Evolutionary conservation across 2,888 invertebrate species (phyloP), one percentile per base, ranked within the genome.

Genomic region (Opisthograptis luteolata): DNA sequence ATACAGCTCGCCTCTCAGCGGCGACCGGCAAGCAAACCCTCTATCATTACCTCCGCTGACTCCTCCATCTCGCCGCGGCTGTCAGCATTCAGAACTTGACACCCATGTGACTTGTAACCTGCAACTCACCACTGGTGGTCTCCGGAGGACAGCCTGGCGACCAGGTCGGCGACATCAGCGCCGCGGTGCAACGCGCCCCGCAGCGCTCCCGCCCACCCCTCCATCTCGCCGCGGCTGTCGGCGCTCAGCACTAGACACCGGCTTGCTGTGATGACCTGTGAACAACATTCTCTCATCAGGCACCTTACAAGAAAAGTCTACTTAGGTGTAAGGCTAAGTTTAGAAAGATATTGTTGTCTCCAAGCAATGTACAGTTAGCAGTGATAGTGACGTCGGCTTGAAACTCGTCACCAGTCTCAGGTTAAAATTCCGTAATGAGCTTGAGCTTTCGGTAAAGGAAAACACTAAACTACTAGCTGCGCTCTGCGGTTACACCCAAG

Each of bases 141-240:
- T 12, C 88, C 87, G 1, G 82, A 81, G 14, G 89, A 89, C 14
- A 91, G 79, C 91, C 80, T 93, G 84, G 80, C 94, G 84, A 88
- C 94, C 92, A 73, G 93, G 79, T 78, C 92, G 35, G 74, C 92
- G 74, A 72, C 92, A 71, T 79, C 94, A 71, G 70, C 88, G 62
- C 86, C 88, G 19, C 81, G 77, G 48, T 87, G 84, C 76, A 91
- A 68, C 19, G 96, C 95, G 67, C 95, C 94, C 77, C 96, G 95
- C 43, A 97, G 87, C 15, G 96, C 96, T 41, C 94, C 92, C 57
- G 97, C 92, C 98, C 97, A 98, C 73, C 96, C 95, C 87, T 98
- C 98, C 98, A 98, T 98, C 77, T 97, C 96, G 78, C 93, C 92
- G 66, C 96, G 93, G 39, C 92, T 94, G 71, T 97, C 96, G 20